Evolutionary conservation across 2,113 vertebrate genomes (phyloP), one percentile per base, ranked within the genome.

Genomic region (Chionodraco myersi): DNA sequence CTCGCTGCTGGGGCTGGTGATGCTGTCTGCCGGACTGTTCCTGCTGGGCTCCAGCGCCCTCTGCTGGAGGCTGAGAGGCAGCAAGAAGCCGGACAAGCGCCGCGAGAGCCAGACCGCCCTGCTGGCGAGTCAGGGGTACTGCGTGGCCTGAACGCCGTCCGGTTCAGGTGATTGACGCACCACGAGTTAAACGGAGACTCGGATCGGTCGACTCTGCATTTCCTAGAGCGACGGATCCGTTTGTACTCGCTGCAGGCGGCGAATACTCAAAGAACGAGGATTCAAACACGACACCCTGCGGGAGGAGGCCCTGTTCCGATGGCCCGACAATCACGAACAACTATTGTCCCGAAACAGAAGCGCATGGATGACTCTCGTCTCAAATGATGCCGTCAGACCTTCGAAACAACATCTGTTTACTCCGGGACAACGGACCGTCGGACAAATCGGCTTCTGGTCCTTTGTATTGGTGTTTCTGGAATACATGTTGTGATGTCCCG

Each of bases 61-160:
- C 70, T 97, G 96, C 95, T 98, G 97, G 96, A 97, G 96, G 86
- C 88, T 96, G 52, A 93, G 95, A 71, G 92, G 95, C 67, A 90
- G 87, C 49, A 95, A 89, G 69, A 97, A 97, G 94, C 96, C 92
- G 85, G 92, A 94, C 34, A 95, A 94, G 76, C 93, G 96, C 10
- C 83, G 96, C 21, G 96, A 97, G 89, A 98, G 97, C 72, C 97
- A 97, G 92, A 96, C 96, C 0, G 95, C 94, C 0, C 95, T 98
- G 0, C 94, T 98, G 93, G 95, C 92, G 0, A 96, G 95, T 58
- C 95, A 96, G 13, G 82, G 76, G 0, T 75, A 73, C 84, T 85
- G 60, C n/a, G 34, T 70, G 60, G 86, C 62, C 70, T 91, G 80
- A 86, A 0, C 34, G 0, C 13, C 14, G 0, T 18, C 54, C 18